These are phyloP conservation scores for Pemphredon lugubris DNA, from an alignment of 2,888 invertebrate species.

Conservation along the genomic window DNA sequence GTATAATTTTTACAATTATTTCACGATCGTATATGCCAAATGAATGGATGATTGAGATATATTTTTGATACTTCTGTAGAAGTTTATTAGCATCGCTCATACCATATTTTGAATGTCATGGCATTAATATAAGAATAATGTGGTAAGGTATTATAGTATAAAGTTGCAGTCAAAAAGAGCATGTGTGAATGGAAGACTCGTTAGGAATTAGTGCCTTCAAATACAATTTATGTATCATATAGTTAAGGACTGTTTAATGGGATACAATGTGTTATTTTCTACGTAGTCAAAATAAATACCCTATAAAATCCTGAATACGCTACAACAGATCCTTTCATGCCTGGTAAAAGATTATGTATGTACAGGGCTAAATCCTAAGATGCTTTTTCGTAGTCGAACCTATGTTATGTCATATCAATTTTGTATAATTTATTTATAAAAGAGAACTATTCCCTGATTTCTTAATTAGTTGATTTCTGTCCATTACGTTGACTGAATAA, in stretches of 20 bases:
- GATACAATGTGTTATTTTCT: constrained; percentile 9
- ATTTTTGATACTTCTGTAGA: background rate
- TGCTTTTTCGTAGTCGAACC: too few species aligned
- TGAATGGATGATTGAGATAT: background rate
- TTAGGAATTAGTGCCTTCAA: background rate
- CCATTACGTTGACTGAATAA: too few species aligned
- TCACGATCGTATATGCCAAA: background rate
- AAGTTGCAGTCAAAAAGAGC: background rate
- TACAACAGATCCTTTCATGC: background rate
- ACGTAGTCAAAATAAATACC: constrained; percentile 26
- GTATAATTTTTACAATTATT: too few species aligned
- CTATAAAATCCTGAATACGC: background rate
- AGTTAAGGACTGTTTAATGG: constrained; percentile 11
- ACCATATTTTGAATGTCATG: too few species aligned
- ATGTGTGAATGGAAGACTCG: constrained; percentile 4
- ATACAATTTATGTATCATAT: constrained; percentile 26
- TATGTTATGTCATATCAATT: too few species aligned
- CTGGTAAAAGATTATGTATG: background rate
- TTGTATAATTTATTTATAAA: too few species aligned
- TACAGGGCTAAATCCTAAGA: background rate
- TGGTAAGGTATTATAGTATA: constrained; percentile 14
- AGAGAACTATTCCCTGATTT: too few species aligned
- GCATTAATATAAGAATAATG: constrained; percentile 5
- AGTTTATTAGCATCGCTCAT: constrained; percentile 8
- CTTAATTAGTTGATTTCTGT: too few species aligned